Conservation (phyloP, 2,888 invertebrate species). For the Oscheius onirici region DNA sequence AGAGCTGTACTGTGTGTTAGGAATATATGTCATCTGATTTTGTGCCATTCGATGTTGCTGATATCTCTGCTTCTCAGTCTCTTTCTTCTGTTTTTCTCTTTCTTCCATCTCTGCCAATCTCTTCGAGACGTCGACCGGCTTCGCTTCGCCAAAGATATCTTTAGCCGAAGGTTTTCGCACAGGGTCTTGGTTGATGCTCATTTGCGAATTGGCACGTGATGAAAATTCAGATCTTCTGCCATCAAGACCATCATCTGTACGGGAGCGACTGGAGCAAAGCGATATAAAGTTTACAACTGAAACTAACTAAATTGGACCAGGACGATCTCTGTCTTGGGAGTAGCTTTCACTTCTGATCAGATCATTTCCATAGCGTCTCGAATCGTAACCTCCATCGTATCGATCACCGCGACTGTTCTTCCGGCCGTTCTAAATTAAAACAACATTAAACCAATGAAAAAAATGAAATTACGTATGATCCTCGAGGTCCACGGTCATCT, state of each 20-base stretch:
- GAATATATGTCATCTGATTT: not conserved
- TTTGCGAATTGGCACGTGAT: slow-evolving; percentile 23
- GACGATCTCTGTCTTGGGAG: slow-evolving; percentile 6
- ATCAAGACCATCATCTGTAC: slow-evolving; percentile 15
- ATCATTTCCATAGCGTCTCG: not conserved
- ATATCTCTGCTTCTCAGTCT: not conserved
- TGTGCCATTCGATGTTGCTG: not conserved
- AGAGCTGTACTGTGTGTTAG: not conserved
- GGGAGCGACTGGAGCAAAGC: slow-evolving; percentile 24
- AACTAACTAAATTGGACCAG: slow-evolving; percentile 18
- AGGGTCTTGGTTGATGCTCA: slow-evolving; percentile 19
- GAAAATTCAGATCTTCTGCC: slow-evolving; percentile 6
- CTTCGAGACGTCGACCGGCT: slow-evolving; percentile 34
- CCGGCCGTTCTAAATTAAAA: not conserved
- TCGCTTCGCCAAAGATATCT: slow-evolving; percentile 39
- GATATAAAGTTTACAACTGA: not conserved
- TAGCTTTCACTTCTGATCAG: slow-evolving; percentile 18
- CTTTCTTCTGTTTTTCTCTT: slow-evolving; percentile 15
- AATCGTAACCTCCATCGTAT: not conserved
- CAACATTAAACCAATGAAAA: not conserved
- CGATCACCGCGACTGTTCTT: not conserved
- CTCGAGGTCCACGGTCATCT: not conserved
- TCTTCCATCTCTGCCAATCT: slow-evolving; percentile 25
- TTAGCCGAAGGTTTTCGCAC: slow-evolving; percentile 32
- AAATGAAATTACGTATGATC: not conserved